Conservation (phyloP, 2,113 vertebrate genomes). For the Aramus guarauna region DNA sequence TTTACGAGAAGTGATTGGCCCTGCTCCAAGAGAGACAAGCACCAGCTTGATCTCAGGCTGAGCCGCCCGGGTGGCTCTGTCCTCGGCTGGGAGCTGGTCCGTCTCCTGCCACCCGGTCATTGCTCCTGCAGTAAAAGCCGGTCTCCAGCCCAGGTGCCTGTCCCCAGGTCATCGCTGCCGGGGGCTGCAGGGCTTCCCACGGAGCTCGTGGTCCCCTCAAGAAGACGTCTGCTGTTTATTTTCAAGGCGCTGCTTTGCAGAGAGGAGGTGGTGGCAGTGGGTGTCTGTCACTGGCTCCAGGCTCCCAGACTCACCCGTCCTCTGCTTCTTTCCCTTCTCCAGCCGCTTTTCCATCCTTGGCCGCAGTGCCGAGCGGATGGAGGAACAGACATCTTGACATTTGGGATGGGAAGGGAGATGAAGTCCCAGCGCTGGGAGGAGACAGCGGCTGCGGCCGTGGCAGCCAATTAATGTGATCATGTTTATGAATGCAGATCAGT, state of each 20-base stretch:
- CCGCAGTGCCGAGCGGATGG: rapidly evolving
- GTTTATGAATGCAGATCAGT: slow-evolving; percentile 67
- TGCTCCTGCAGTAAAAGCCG: not conserved
- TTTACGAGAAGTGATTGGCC: slow-evolving; percentile 50
- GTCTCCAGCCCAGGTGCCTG: not conserved
- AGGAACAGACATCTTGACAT: not conserved
- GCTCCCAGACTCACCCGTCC: rapidly evolving
- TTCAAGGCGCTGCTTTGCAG: not conserved
- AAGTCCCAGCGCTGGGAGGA: slow-evolving; percentile 34
- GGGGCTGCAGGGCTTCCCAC: not conserved
- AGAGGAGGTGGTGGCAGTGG: not conserved
- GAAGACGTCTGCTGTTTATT: not conserved
- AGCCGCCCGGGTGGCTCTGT: not conserved
- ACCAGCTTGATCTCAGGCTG: not conserved
- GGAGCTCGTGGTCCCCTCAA: not conserved
- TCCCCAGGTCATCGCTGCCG: not conserved
- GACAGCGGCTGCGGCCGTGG: not conserved
- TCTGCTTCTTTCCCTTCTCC: not conserved
- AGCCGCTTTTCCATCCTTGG: not conserved
- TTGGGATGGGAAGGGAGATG: slow-evolving; percentile 25
- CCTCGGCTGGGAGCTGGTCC: not conserved
- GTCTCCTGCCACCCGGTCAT: not conserved
- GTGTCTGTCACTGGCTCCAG: not conserved
- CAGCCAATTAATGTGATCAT: slow-evolving; percentile 62
- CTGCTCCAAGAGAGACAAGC: not conserved